Conservation (phyloP, 1,140 invertebrate genomes). For the Papilio dardanus region DNA sequence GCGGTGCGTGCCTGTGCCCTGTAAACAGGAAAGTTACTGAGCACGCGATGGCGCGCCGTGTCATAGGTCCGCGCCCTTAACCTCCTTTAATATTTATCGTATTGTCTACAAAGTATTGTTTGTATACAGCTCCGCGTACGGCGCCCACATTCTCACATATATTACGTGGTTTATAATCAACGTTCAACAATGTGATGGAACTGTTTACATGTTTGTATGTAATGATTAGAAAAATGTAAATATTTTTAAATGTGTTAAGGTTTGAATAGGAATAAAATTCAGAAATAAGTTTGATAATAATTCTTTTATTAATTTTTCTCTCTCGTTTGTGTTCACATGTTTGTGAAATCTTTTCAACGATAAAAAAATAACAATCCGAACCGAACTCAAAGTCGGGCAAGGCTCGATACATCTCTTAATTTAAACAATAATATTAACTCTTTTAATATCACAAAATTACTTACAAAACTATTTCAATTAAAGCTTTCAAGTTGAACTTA, state of each 20-base stretch:
- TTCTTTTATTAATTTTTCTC: slow-evolving; percentile 74
- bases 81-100: slow-evolving; percentile 67
- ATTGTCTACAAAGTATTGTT: slow-evolving; percentile 50
- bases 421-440: slow-evolving; percentile 75
- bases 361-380: slow-evolving; percentile 80
- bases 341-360: slow-evolving; percentile 79
- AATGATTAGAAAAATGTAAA: background rate
- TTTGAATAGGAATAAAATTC: slow-evolving; percentile 57
- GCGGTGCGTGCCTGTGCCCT: slow-evolving; percentile 37
- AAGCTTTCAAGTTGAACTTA: slow-evolving; percentile 80
- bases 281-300: slow-evolving; percentile 70
- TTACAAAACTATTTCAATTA: slow-evolving; percentile 75
- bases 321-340: slow-evolving; percentile 69
- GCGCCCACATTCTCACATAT: background rate
- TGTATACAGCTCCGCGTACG: slow-evolving; percentile 41
- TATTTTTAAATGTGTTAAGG: slow-evolving; percentile 2
- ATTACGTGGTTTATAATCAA: slow-evolving; percentile 24
- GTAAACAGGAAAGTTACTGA: slow-evolving; percentile 76
- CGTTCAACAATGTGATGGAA: background rate
- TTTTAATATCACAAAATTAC: slow-evolving; percentile 81
- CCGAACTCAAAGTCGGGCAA: slow-evolving; percentile 60
- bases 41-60: slow-evolving; percentile 54
- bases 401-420: slow-evolving; percentile 78
- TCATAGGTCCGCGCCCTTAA: slow-evolving; percentile 68
- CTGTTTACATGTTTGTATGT: background rate